Evolutionary conservation across 2,888 invertebrate species (phyloP).

Genomic region (Dasypogon diadema): DNA sequence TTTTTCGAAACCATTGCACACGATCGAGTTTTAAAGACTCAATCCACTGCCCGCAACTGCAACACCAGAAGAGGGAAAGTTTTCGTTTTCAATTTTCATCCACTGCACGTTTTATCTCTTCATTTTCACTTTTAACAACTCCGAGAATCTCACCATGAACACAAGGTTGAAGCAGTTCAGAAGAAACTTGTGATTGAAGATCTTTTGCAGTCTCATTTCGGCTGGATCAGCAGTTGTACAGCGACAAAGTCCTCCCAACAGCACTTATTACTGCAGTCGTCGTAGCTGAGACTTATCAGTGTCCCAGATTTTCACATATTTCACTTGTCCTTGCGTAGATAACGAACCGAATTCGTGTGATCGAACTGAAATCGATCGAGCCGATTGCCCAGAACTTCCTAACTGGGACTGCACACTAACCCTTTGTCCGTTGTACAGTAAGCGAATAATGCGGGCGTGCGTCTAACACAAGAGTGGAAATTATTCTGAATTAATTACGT

Average conservation of each 20-base stretch:
- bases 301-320: neutral
- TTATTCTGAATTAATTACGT: constrained; percentile 33
- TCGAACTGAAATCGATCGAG: too few relatives aligned
- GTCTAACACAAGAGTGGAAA: neutral
- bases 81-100: too few relatives aligned
- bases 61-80: too few relatives aligned
- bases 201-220: constrained; percentile 59
- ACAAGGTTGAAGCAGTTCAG: constrained; percentile 77
- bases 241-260: too few relatives aligned
- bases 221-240: neutral
- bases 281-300: neutral
- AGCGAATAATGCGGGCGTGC: constrained; percentile 5
- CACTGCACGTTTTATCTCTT: neutral
- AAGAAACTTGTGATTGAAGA: constrained; percentile 74
- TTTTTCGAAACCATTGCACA: too few relatives aligned
- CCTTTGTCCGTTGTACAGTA: neutral
- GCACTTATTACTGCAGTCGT: too few relatives aligned
- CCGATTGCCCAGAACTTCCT: neutral
- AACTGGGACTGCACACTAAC: neutral
- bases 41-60: too few relatives aligned
- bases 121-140: neutral
- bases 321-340: neutral
- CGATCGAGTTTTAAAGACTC: too few relatives aligned
- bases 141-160: constrained; percentile 68
- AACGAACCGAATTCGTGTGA: neutral